Evolutionary conservation across 2,113 vertebrate species (phyloP), one percentile per base, ranked within the genome.

Genomic region (Sporophila hypoxantha): DNA sequence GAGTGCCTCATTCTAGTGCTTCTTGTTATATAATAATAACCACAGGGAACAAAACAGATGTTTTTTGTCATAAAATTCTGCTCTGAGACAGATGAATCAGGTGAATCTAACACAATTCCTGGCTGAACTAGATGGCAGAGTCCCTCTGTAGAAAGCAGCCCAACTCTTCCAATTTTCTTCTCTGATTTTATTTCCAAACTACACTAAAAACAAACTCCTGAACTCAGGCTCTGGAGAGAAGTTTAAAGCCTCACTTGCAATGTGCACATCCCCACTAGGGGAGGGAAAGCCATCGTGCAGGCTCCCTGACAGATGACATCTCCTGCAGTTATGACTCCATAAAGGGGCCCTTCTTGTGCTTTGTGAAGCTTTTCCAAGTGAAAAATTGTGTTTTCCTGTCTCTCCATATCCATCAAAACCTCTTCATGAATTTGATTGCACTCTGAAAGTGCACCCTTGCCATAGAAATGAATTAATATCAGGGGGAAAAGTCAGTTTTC

Each of bases 381-480:
- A 87, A 74, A 88, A 85, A 68, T 77, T 49, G 25, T 85, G 67
- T 52, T 93, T 82, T 93, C 19, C 11, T 69, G 30, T 86, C 74
- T 75, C 80, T 91, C 76, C n/a, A 41, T 84, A 92, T 82, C 80
- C 89, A 91, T 92, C 85, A 95, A 74, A 92, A 74, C 39, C 77
- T 81, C 52, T 88, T 90, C 92, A 91, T 74, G 83, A 84, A 76
- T 90, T 86, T 91, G 77, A 93, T 64, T 84, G 42, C 32, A 0
- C 65, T 87, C 57, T 82, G 44, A 50, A 91, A 94, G 49, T 68
- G 50, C 77, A 57, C 88, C 70, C 88, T 86, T 91, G 88, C 85
- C 83, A 60, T 9, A 64, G 74, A 42, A 93, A 42, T 79, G 67
- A 77, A 91, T 92, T 92, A 90, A 64, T 53, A 85, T 34, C 14